Conservation (phyloP, 1,140 invertebrate genomes). For the Lepidotrigona ventralis region DNA sequence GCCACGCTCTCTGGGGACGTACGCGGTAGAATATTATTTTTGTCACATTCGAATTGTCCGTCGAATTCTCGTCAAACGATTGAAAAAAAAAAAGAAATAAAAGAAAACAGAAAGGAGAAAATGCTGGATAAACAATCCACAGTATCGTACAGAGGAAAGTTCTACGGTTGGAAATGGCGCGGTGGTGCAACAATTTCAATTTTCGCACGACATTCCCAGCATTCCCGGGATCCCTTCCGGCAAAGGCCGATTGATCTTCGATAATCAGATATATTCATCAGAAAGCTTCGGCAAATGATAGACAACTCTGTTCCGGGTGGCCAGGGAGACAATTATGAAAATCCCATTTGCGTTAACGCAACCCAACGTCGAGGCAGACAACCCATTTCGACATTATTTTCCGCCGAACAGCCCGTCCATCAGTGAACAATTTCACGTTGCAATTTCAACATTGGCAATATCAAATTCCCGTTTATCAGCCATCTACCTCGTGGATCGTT, state of each 20-base stretch:
- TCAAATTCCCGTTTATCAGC: neutral
- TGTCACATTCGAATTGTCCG: neutral
- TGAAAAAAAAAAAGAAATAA: too few species aligned
- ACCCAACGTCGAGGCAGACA: neutral
- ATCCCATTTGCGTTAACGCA: neutral
- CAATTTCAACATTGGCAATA: constrained; percentile 10
- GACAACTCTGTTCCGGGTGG: neutral
- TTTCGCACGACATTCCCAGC: too few species aligned
- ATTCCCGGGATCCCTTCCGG: neutral
- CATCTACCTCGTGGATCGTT: neutral
- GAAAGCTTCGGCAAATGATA: neutral
- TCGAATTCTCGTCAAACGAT: too few species aligned
- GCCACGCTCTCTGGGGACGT: too few species aligned
- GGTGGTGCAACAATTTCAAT: neutral
- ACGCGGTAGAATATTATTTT: neutral
- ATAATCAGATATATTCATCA: constrained; percentile 3
- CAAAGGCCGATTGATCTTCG: neutral
- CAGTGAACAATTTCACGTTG: neutral
- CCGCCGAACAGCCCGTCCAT: too few species aligned
- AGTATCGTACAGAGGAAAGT: neutral
- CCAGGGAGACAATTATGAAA: constrained; percentile 2
- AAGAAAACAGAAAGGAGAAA: neutral
- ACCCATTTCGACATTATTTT: neutral
- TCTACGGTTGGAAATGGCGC: neutral
- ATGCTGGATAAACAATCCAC: neutral